phyloP scores from a whole-genome alignment of 2,888 invertebrate species.

The Eristalis arbustorum region DNA sequence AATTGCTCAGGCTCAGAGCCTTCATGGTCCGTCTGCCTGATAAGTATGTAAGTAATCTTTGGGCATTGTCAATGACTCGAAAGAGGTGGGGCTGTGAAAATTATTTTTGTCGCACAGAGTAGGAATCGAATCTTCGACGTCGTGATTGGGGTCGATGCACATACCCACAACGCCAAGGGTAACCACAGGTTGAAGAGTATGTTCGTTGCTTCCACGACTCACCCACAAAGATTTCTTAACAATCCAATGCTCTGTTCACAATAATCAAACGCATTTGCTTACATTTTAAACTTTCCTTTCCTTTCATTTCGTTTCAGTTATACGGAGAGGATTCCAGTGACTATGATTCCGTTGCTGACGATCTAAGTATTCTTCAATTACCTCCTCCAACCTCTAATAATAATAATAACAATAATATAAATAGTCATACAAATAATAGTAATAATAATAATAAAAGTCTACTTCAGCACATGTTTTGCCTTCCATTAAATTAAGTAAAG shows the following conservation, averaged over 20 bases:
- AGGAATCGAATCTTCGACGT: too few species aligned
- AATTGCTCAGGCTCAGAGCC: too few species aligned
- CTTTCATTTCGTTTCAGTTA: slow-evolving; percentile 73
- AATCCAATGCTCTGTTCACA: neutral
- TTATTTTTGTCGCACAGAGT: too few species aligned
- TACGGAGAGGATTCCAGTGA: slow-evolving; percentile 82
- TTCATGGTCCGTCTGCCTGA: too few species aligned
- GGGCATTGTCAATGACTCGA: too few species aligned
- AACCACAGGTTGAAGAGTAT: too few species aligned
- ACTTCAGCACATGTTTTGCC: slow-evolving; percentile 93
- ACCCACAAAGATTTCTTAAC: neutral
- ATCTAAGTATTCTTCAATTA: slow-evolving; percentile 82
- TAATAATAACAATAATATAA: slow-evolving; percentile 80
- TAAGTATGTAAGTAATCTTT: too few species aligned
- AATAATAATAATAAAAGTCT: slow-evolving; percentile 83
- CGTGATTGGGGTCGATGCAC: too few species aligned
- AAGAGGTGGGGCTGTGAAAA: too few species aligned
- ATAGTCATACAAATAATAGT: slow-evolving; percentile 79
- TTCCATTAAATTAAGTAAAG: slow-evolving; percentile 88
- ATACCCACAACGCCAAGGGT: too few species aligned
- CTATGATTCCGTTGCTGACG: slow-evolving; percentile 89
- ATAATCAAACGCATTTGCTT: neutral
- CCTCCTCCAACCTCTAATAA: slow-evolving; percentile 84
- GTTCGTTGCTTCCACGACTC: neutral
- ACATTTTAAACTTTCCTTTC: neutral